Conservation (phyloP, 2,888 invertebrate species). For the Diabrotica balteata region DNA sequence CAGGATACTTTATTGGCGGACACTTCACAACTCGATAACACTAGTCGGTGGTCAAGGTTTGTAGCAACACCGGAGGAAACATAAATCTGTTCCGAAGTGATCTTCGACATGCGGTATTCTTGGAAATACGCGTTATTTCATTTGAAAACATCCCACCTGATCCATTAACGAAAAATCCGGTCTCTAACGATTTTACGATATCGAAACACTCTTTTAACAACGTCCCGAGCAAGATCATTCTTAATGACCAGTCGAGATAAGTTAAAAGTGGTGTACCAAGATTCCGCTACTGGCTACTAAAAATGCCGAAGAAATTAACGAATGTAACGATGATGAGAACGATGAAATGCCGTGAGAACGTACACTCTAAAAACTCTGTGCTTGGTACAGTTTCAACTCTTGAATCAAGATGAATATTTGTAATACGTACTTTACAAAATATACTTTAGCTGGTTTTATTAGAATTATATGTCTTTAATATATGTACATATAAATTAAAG, state of each 20-base stretch:
- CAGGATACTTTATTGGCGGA: constrained; percentile 24
- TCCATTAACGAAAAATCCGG: constrained; percentile 56
- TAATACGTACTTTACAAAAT: too few species aligned
- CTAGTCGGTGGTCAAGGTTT: constrained; percentile 28
- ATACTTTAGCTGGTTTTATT: too few species aligned
- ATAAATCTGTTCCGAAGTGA: constrained; percentile 38
- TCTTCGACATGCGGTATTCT: constrained; percentile 44
- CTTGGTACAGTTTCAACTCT: too few species aligned
- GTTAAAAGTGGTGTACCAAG: constrained; percentile 57
- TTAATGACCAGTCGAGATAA: constrained; percentile 54
- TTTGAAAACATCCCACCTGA: constrained; percentile 50
- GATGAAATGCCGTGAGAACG: constrained; percentile 4
- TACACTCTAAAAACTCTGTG: neutral
- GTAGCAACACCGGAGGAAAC: constrained; percentile 35
- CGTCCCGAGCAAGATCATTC: constrained; percentile 54
- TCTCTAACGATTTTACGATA: constrained; percentile 51
- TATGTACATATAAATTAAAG: too few species aligned
- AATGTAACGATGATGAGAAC: constrained; percentile 8
- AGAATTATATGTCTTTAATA: too few species aligned
- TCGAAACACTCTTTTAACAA: constrained; percentile 53
- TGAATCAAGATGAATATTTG: too few species aligned
- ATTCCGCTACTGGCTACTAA: constrained; percentile 59
- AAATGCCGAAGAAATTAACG: constrained; percentile 44
- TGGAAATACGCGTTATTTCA: constrained; percentile 49
- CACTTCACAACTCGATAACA: constrained; percentile 21